Evolutionary conservation across 2,113 vertebrate genomes (phyloP).

Genomic region (Aphyosemion australe): DNA sequence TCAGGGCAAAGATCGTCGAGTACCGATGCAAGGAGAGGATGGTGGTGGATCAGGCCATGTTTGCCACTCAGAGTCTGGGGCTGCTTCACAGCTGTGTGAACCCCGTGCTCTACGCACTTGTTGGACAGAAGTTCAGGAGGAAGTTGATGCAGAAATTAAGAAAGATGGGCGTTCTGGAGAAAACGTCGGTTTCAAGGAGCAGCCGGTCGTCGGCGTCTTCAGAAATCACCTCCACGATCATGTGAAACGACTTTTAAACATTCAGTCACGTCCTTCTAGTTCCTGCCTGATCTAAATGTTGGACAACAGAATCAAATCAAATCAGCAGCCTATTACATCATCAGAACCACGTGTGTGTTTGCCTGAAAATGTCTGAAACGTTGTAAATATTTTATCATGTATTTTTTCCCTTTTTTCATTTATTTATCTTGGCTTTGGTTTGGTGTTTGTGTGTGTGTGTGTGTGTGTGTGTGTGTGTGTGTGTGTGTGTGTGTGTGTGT

Average conservation of each 20-base stretch:
- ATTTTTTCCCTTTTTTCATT: too few species aligned
- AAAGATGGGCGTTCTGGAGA: constrained; percentile 35
- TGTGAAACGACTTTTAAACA: constrained; percentile 45
- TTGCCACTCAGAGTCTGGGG: constrained; percentile 71
- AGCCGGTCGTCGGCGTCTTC: constrained; percentile 68
- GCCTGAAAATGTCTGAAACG: too few species aligned
- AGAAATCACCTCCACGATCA: constrained; percentile 62
- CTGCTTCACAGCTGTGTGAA: constrained; percentile 79
- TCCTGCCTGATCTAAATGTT: too few species aligned
- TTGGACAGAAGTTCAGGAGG: constrained; percentile 75
- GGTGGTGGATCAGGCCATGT: constrained; percentile 60
- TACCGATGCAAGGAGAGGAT: constrained; percentile 52
- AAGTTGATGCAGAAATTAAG: constrained; percentile 44
- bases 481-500: too few species aligned
- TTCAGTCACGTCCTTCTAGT: background rate
- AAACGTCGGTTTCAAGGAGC: background rate
- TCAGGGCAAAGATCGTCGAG: constrained; percentile 56
- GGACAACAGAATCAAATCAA: too few species aligned
- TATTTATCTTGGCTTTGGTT: too few species aligned
- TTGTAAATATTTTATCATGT: too few species aligned
- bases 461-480: too few species aligned
- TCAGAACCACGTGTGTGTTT: too few species aligned
- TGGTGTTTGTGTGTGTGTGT: too few species aligned
- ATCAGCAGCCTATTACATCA: too few species aligned
- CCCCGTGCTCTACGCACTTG: constrained; percentile 79